Evolutionary conservation across 2,113 vertebrate species (phyloP).

Genomic region (Coptodon bakossiorum): DNA sequence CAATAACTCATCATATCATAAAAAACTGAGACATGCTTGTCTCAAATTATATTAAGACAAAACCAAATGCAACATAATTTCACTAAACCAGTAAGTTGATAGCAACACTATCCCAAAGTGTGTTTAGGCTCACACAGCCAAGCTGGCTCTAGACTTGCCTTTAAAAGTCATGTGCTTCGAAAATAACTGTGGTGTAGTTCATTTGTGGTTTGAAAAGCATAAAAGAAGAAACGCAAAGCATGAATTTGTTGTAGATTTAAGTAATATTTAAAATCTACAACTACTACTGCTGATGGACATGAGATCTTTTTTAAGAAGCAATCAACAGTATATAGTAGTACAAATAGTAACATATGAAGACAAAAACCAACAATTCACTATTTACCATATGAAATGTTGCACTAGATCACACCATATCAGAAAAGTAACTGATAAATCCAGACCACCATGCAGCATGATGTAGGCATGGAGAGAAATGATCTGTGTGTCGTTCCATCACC

Average conservation of each 20-base stretch:
- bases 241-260: not conserved
- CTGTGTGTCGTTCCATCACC: not conserved
- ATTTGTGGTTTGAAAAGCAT: not conserved
- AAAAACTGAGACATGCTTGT: not conserved
- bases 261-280: not conserved
- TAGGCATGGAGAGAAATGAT: not conserved
- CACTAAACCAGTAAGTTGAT: not conserved
- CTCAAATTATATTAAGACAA: not conserved
- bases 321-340: not conserved
- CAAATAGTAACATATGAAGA: not conserved
- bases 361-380: not conserved
- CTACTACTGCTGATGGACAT: not conserved
- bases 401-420: not conserved
- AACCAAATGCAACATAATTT: not conserved
- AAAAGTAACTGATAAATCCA: not conserved
- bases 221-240: not conserved
- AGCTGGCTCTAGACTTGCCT: not conserved
- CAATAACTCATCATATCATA: not conserved
- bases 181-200: not conserved
- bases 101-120: not conserved
- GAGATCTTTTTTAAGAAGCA: not conserved
- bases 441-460: not conserved
- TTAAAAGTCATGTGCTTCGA: not conserved
- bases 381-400: not conserved
- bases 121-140: not conserved